phyloP scores from a whole-genome alignment of 35 echinoderm and acorn worm species.

The Stichopus chloronotus region DNA sequence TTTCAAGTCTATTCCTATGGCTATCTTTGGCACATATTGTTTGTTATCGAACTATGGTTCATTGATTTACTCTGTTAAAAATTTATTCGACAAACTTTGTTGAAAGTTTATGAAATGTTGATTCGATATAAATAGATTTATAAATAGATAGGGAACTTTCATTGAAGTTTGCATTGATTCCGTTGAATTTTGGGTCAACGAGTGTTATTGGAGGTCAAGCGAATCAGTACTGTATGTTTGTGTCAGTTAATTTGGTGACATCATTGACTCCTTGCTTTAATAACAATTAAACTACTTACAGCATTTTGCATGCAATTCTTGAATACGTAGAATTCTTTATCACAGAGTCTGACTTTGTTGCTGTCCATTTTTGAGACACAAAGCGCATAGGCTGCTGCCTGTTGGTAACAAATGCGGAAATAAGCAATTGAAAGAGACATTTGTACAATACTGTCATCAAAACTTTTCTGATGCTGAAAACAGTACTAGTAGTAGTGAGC shows the following conservation, averaged over 20 bases:
- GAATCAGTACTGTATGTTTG: too few species aligned
- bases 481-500: too few species aligned
- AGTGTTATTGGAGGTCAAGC: too few species aligned
- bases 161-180: not conserved
- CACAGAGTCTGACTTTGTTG: not conserved
- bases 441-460: too few species aligned
- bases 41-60: too few species aligned
- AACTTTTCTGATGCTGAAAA: too few species aligned
- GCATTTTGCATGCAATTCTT: conserved; percentile 10
- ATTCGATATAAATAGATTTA: not conserved
- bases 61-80: too few species aligned
- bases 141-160: not conserved
- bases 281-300: not conserved
- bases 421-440: not conserved
- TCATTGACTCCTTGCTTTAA: not conserved
- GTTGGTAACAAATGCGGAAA: not conserved
- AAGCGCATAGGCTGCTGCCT: not conserved
- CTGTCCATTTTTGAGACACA: not conserved
- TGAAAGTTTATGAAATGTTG: not conserved
- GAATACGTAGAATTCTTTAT: not conserved
- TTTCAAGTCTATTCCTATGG: too few species aligned
- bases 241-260: too few species aligned
- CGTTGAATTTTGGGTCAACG: too few species aligned
- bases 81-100: too few species aligned
- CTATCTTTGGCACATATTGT: too few species aligned